phyloP scores from a whole-genome alignment of 1,140 invertebrate genomes.

The Asbolus verrucosus region DNA sequence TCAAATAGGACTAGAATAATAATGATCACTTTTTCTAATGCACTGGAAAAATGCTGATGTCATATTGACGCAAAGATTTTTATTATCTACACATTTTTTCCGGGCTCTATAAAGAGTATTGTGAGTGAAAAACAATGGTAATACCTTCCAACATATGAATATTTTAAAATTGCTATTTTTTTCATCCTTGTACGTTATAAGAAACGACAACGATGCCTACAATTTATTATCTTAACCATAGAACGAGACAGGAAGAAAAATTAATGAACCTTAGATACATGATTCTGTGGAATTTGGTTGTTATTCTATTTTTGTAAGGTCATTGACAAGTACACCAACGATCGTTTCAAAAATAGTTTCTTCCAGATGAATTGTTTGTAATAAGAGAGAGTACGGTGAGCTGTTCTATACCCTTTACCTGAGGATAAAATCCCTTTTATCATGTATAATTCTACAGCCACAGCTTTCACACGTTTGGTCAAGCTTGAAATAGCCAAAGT shows the following conservation, averaged over 20 bases:
- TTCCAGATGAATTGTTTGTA: background rate
- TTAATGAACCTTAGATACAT: background rate
- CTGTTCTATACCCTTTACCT: conserved; percentile 7
- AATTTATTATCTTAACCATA: no score
- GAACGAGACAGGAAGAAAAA: background rate
- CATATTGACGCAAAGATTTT: no score
- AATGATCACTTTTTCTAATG: no score
- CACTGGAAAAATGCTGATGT: no score
- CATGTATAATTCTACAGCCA: conserved; percentile 20
- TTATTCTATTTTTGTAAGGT: conserved; percentile 13
- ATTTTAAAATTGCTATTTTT: no score
- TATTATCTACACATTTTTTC: no score
- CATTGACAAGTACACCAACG: conserved; percentile 3
- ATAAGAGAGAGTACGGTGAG: background rate
- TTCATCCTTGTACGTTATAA: no score
- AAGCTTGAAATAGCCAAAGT: conserved; percentile 17
- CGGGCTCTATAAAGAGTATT: no score
- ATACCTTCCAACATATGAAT: no score
- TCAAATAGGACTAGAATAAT: no score
- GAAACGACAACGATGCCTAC: no score
- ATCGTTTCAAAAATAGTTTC: conserved; percentile 20
- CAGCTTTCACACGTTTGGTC: conserved; percentile 9
- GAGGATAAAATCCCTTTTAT: conserved; percentile 21
- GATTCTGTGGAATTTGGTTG: background rate
- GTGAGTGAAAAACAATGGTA: no score